Base-by-base conservation (phyloP, 1,140 invertebrate species). In the Formica selysi region DNA sequence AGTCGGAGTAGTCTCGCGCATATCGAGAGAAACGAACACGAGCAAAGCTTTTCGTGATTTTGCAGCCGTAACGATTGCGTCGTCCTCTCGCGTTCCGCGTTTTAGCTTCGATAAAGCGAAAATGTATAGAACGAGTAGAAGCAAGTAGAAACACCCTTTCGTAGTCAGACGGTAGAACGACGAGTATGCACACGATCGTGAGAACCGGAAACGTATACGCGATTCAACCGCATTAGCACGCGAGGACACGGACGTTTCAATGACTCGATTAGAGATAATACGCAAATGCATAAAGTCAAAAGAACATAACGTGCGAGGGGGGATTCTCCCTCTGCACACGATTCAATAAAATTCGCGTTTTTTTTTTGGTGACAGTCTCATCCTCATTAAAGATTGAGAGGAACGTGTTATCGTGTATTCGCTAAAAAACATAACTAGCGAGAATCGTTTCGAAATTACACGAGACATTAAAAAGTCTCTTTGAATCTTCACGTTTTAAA, bases 1-100 rank as follows among this genome's bases (percentile, higher is more conserved):
- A 74, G 79, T 59, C 61, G 48, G 41, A 62, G 29, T 36, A 57
- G 68, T 74, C 68, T 73, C 38, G 36, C 68, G 67, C 79, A 74
- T 73, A 83, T 83, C 54, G 67, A 73, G 79, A 83, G 79, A 83
- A 74, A 83, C 48, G 48, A 4, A 74, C 79, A 73, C 68, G 32
- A 73, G 67, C 54, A 38, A 32, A 81, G 54, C 68, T 83, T 54
- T 29, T 57, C 38, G 54, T 22, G 68, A 68, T 73, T 61, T 81
- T 26, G 79, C 38, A 59, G n/a, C 13, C 22, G 26, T 81, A 85
- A 85, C 81, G 81, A 84, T 84, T 76, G 81, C 32, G 36, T 51
- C 44, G 59, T 64, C n/a, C 38, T 62, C 32, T 54, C 22, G 32
- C 41, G 32, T 76, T 36, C 22, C 59, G 57, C 81, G 22, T 67